These are phyloP conservation scores for Xanthia togata DNA, from an alignment of 2,888 invertebrate genomes.

Conservation along the genomic window DNA sequence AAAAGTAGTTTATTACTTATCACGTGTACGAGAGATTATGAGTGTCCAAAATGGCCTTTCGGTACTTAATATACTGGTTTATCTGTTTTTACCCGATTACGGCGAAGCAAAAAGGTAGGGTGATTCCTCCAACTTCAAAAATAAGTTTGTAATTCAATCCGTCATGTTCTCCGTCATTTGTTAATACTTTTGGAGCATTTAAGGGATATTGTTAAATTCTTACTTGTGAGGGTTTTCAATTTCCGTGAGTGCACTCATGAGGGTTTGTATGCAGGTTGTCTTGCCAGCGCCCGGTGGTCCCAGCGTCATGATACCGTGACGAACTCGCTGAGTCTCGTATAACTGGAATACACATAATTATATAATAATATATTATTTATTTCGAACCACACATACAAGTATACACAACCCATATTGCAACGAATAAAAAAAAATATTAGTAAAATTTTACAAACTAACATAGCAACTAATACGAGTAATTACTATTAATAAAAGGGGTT, in stretches of 20 bases:
- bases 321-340: conserved; percentile 98
- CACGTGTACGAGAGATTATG: too few relatives aligned
- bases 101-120: too few relatives aligned
- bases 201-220: not conserved
- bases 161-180: not conserved
- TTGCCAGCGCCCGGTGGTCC: conserved; percentile 99
- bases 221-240: conserved; percentile 95
- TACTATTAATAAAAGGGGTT: not conserved
- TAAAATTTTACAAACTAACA: not conserved
- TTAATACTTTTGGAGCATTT: not conserved
- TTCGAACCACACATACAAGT: not conserved
- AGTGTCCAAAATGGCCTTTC: too few relatives aligned
- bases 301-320: conserved; percentile 98
- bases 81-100: too few relatives aligned
- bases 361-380: not conserved
- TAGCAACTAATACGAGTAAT: too few relatives aligned
- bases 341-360: conserved; percentile 88
- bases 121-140: too few relatives aligned
- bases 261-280: conserved; percentile 96
- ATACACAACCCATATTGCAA: not conserved
- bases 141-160: too few relatives aligned
- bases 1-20: too few relatives aligned
- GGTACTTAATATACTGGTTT: too few relatives aligned
- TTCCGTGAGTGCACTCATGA: conserved; percentile 97
- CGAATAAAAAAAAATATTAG: not conserved